Base-by-base conservation (phyloP, 2,797 vertebrate genomes). In the Sternotherus odoratus region DNA sequence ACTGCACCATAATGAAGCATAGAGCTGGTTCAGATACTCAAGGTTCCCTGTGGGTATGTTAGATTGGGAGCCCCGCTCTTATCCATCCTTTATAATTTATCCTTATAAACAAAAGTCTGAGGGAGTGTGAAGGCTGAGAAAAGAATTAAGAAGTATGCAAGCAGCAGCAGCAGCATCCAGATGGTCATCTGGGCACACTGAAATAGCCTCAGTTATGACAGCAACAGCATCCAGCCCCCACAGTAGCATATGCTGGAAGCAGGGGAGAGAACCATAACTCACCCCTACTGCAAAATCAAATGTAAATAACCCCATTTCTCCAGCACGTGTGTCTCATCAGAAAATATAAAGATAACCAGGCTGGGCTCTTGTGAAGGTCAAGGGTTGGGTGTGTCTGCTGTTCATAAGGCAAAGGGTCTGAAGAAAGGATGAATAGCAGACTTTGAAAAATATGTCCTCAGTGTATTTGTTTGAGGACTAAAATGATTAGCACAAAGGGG, bases 11-110 rank as follows among this genome's bases (percentile, higher is more conserved):
- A 96, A 82, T 95, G 23, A 56, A 78, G 53, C 13, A 63, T 51
- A 79, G 23, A 48, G 36, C 30, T 82, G 33, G 51, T 79, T 79
- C 51, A 30, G 79, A 24, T 33, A 94, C 90, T 87, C 93, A 91
- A 46, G 83, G 26, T 75, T 57, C 88, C 78, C 46, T 66, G 82
- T 95, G 92, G 94, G 84, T 92, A 90, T 96, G 85, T 85, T 91
- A 94, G 92, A 90, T 78, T 78, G 75, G 46, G 56, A 94, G 56
- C 92, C 94, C 94, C 84, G 94, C 95, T 69, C 5, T 94, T 95
- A 94, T 95, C 84, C 56, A 92, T 94, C 56, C 53, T 90, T 53
- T 94, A 17, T 8, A 12, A 86, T 88, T 87, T 91, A 49, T 28
- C 57, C 90, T 85, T 86, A 81, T 63, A 75, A 91, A 81, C 90